These are phyloP conservation scores for Nowickia ferox DNA, from an alignment of 2,888 invertebrate species.

Conservation along the genomic window DNA sequence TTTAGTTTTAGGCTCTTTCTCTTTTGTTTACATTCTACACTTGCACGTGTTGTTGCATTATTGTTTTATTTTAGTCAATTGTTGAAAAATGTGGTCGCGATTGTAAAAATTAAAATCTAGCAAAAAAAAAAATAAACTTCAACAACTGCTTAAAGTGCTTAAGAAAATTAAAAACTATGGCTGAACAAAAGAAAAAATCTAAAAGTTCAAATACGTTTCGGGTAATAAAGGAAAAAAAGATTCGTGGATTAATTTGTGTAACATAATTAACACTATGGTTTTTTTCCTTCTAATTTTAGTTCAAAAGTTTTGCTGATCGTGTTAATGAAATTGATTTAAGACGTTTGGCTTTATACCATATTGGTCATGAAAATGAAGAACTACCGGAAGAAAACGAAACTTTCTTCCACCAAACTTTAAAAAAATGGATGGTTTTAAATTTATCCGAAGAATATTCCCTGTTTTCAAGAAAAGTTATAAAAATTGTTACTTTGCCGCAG, in stretches of 20 bases:
- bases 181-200: conserved; percentile 84
- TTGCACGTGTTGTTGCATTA: conserved; percentile 55
- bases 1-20: not conserved
- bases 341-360: conserved; percentile 92
- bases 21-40: conserved; percentile 46
- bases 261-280: not conserved
- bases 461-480: conserved; percentile 90
- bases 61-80: conserved; percentile 47
- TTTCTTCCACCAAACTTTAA: conserved; percentile 91
- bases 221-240: conserved; percentile 83
- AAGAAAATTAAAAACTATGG: conserved; percentile 53
- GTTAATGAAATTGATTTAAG: conserved; percentile 92
- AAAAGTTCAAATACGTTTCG: conserved; percentile 91
- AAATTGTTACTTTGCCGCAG: conserved; percentile 92
- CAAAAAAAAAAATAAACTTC: conserved; percentile 4
- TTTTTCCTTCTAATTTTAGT: conserved; percentile 84
- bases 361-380: conserved; percentile 90
- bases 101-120: conserved; percentile 28
- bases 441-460: conserved; percentile 91
- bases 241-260: not conserved
- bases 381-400: conserved; percentile 88
- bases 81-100: conserved; percentile 62
- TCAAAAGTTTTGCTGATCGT: conserved; percentile 93
- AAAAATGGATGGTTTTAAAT: conserved; percentile 95
- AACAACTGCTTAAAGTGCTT: conserved; percentile 10